Evolutionary conservation across 2,888 invertebrate genomes (phyloP), one percentile per base, ranked within the genome.

Genomic region (Caenorhabditis parvicauda): DNA sequence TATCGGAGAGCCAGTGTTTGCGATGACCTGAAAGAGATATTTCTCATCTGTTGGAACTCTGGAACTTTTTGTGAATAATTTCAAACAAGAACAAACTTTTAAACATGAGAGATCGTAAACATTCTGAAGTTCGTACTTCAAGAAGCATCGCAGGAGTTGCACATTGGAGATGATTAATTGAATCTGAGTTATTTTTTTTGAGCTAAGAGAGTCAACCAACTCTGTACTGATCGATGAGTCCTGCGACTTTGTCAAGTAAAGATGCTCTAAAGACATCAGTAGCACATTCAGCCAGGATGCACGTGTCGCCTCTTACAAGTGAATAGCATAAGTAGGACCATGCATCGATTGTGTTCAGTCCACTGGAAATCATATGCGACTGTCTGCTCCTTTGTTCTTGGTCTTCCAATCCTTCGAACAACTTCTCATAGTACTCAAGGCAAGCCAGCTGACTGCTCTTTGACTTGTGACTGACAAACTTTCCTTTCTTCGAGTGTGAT

Each of bases 101-200:
- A 67, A 29, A 14, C 62, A 64, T 21, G 39, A 44, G 24, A 65
- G 38, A 21, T 68, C 22, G 39, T 60, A 68, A 32, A 68, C 52
- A 14, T 63, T 65, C 9, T 63, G 50, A 21, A 65, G 50, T 47
- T 65, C 65, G 27, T 68, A 68, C 42, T 67, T 68, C 14, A 59
- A 46, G 25, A 68, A 64, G 38, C 64, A 63, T 49, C 58, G 59
- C 14, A 68, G 46, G 6, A 68, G 28, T 35, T 68, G 64, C 1
- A 60, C 38, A 22, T 64, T 64, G 3, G 61, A 51, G n/a, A 64
- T 54, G 1, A 65, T 19, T n/a, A 65, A 32, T 7, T 57, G 27
- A 9, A 64, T 46, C 59, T 67, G 39, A 44, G 17, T 4, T 17
- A 29, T 29, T 29, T 29, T 28, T 43, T 32, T 24, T n/a, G n/a